phyloP scores from a whole-genome alignment of 53 echinoderm and acorn worm genomes.

The Stichopus horrens region DNA sequence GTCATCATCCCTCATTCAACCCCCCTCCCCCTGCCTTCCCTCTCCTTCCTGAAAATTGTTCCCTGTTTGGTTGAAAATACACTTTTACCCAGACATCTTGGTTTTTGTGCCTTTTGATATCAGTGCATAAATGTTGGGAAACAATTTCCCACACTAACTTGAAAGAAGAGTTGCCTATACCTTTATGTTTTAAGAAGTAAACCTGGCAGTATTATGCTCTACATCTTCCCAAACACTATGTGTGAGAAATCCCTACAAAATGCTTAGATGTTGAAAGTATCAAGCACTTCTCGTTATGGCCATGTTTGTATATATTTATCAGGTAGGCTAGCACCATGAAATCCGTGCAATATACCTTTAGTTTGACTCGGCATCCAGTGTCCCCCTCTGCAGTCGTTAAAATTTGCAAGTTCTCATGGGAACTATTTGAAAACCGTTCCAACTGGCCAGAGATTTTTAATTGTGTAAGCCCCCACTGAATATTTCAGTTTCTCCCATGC shows the following conservation, averaged over 20 bases:
- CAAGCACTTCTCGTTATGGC: not conserved
- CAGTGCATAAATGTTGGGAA: no score
- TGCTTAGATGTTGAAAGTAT: not conserved
- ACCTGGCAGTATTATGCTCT: no score
- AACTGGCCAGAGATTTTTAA: not conserved
- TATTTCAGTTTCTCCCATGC: not conserved
- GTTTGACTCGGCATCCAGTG: not conserved
- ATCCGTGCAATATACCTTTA: not conserved
- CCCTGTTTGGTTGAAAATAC: no score
- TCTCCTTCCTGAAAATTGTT: no score
- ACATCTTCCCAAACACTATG: not conserved
- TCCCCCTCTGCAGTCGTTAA: not conserved
- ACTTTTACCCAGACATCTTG: no score
- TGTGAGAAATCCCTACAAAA: not conserved
- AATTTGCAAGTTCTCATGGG: not conserved
- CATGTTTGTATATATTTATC: not conserved
- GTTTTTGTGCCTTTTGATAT: no score
- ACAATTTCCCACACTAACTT: no score
- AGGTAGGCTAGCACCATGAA: not conserved
- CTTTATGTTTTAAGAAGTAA: no score
- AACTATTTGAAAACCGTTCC: not conserved
- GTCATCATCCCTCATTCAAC: no score
- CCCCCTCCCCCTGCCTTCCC: no score
- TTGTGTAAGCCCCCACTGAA: not conserved
- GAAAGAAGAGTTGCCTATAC: no score